Conservation (phyloP, 2,797 vertebrate species). For the Chelidonichthys spinosus region DNA sequence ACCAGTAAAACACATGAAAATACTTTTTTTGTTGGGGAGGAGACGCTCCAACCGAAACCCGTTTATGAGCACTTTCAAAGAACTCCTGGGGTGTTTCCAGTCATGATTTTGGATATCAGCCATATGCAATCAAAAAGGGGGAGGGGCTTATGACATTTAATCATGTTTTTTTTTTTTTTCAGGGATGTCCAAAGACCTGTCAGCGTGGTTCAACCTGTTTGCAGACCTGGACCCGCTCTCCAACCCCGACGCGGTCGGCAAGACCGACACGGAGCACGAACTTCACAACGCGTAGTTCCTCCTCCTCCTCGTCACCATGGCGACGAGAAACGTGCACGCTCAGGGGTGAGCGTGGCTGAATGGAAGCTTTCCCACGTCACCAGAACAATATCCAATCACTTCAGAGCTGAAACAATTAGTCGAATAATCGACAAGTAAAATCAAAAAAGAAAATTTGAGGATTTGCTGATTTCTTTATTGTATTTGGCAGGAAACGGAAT, state of each 20-base stretch:
- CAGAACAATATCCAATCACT: not conserved
- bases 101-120: constrained; percentile 10
- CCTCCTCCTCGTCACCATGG: not conserved
- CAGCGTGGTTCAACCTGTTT: constrained; percentile 87
- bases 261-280: constrained; percentile 90
- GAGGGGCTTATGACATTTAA: not conserved
- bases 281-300: constrained; percentile 91
- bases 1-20: constrained; percentile 47
- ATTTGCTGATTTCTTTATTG: not conserved
- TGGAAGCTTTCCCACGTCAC: not conserved
- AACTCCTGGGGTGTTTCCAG: constrained; percentile 33
- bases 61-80: constrained; percentile 36
- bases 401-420: not conserved
- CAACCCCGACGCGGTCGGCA: constrained; percentile 89
- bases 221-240: constrained; percentile 88
- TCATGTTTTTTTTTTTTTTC: constrained; percentile 28
- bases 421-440: not conserved
- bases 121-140: constrained; percentile 4
- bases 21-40: not conserved
- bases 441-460: not conserved
- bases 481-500: not conserved
- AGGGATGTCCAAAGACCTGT: constrained; percentile 83
- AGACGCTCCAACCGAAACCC: constrained; percentile 16
- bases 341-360: constrained; percentile 1
- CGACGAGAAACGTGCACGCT: not conserved